Evolutionary conservation across 92 coral and sea anemone genomes (phyloP), one percentile per base, ranked within the genome.

Genomic region (Actinernus sp.): DNA sequence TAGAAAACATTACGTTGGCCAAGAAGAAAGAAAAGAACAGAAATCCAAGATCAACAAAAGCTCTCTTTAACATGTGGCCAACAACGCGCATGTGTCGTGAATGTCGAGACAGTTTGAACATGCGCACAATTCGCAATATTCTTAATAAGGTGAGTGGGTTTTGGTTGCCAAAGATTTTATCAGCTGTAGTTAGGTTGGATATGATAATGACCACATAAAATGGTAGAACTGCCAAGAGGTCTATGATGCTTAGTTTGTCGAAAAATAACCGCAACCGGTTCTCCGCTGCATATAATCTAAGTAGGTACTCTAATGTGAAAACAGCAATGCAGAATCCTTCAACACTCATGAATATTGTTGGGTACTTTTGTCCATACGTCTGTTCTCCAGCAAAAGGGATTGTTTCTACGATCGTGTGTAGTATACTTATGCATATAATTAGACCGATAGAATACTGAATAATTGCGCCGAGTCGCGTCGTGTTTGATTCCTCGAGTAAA

Each of bases 1-100:
- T 93, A 1, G 98, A 88, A 63, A 93, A 93, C 50, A 93, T 58
- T 34, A 93, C 58, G 39, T 93, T 93, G 14, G 86, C 87, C 59
- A 93, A 58, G 46, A 62, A 63, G 47, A 93, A 93, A 1, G 92
- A 96, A 16, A 93, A 93, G 61, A 89, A 86, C 55, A 93, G 51
- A 32, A 93, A 93, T 0, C 98, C 98, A 25, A 93, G 68, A 56
- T 93, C 98, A 37, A 92, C 83, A 27, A 93, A 31, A 1, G 93
- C 98, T 49, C 74, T 74, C 66, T 78, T 90, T 4, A 93, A 48
- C 20, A 91, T 81, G 28, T 79, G 75, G 0, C 84, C 97, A 69
- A 90, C 80, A 53, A 86, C 79, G 12, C 97, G 58, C 97, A 93
- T 90, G 62, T 89, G 92, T 38, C 65, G 71, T 26, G 96, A 82